These are phyloP conservation scores for Mesocentrotus franciscanus DNA, from an alignment of 53 echinoderm and acorn worm genomes.

Conservation along the genomic window DNA sequence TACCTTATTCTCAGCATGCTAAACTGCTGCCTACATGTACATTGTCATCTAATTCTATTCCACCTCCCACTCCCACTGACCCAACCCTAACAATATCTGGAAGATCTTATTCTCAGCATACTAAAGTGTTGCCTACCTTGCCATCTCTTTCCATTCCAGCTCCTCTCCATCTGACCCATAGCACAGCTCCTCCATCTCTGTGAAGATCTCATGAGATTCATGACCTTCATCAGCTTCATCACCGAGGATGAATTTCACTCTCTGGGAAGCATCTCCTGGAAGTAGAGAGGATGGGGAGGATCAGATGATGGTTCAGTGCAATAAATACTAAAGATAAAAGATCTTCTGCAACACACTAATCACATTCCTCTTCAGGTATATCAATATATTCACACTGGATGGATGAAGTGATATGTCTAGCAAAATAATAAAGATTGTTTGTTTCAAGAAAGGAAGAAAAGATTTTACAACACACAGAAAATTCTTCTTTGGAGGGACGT, in stretches of 20 bases:
- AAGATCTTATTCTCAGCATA: not conserved
- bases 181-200: slow-evolving; percentile 92
- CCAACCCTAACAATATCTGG: not conserved
- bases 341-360: not conserved
- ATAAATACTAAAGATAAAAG: not conserved
- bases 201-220: slow-evolving; percentile 92
- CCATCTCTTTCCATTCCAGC: slow-evolving; percentile 94
- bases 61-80: not conserved
- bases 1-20: not conserved
- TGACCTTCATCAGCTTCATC: slow-evolving; percentile 93
- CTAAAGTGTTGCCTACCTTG: slow-evolving; percentile 71
- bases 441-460: too few species aligned
- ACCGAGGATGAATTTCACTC: slow-evolving; percentile 94
- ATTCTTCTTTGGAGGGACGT: too few species aligned
- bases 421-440: too few species aligned
- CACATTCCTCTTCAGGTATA: too few species aligned
- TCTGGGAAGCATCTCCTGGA: slow-evolving; percentile 79
- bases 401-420: too few species aligned
- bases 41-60: not conserved
- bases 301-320: not conserved
- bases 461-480: too few species aligned
- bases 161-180: slow-evolving; percentile 85
- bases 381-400: too few species aligned
- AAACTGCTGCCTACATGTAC: not conserved
- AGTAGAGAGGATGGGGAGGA: not conserved